phyloP scores from a whole-genome alignment of 2,797 vertebrate genomes.

The Micropoecilia bifurca region DNA sequence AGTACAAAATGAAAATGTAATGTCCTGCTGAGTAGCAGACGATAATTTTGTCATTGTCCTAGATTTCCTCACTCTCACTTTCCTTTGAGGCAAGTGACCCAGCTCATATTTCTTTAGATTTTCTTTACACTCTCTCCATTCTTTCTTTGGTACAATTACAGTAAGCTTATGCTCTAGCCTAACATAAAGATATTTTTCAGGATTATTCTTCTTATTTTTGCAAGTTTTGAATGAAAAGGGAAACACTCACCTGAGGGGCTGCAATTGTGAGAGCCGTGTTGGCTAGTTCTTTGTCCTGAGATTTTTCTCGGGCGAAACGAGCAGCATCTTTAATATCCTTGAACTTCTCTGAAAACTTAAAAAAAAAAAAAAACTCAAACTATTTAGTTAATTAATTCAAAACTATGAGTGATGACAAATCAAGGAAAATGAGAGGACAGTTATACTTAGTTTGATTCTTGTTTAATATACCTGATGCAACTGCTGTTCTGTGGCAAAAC shows the following conservation, averaged over 20 bases:
- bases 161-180: neutral
- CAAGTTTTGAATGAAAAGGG: neutral
- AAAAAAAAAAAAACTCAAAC: slow-evolving; percentile 10
- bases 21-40: slow-evolving; percentile 42
- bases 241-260: slow-evolving; percentile 88
- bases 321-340: slow-evolving; percentile 95
- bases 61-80: slow-evolving; percentile 75
- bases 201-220: neutral
- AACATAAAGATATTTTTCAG: neutral
- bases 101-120: slow-evolving; percentile 63
- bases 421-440: neutral
- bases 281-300: slow-evolving; percentile 94
- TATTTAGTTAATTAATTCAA: slow-evolving; percentile 2
- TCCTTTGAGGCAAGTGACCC: slow-evolving; percentile 79
- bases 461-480: slow-evolving; percentile 87
- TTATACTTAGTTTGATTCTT: neutral
- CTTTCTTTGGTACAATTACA: slow-evolving; percentile 36
- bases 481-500: slow-evolving; percentile 96
- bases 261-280: slow-evolving; percentile 88
- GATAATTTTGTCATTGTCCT: slow-evolving; percentile 82
- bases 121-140: slow-evolving; percentile 20
- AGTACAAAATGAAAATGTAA: slow-evolving; percentile 26
- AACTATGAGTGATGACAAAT: slow-evolving; percentile 9
- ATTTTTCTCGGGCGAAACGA: slow-evolving; percentile 91
- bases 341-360: slow-evolving; percentile 95